These are phyloP conservation scores for Dolichoris vasculosae DNA, from an alignment of 1,140 invertebrate genomes.

Conservation along the genomic window DNA sequence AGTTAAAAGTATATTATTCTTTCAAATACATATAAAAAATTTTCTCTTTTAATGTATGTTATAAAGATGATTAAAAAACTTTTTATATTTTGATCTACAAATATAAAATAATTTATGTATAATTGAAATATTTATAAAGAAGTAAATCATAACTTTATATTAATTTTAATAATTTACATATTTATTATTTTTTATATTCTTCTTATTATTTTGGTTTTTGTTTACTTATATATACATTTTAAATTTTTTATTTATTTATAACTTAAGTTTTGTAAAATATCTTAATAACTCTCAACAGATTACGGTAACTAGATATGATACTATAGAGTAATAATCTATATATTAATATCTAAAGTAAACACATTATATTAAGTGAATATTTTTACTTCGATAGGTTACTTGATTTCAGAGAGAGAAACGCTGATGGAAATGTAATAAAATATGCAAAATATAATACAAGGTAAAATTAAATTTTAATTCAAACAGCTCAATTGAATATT, in stretches of 20 bases:
- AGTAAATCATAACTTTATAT: neutral
- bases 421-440: too few species aligned
- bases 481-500: neutral
- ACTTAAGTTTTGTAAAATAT: too few species aligned
- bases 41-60: neutral
- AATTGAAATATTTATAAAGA: neutral
- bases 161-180: neutral
- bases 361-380: neutral
- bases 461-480: neutral
- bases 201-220: too few species aligned
- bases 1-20: neutral
- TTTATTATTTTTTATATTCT: neutral
- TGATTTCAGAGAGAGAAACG: too few species aligned
- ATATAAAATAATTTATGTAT: constrained; percentile 17
- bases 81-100: neutral
- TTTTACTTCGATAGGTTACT: too few species aligned
- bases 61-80: neutral
- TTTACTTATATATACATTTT: too few species aligned
- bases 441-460: neutral
- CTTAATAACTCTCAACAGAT: too few species aligned
- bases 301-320: too few species aligned
- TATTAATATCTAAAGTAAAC: neutral
- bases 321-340: neutral
- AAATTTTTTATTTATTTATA: too few species aligned
- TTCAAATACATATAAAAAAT: neutral